These are phyloP conservation scores for Aeoliscus strigatus DNA, from an alignment of 2,797 vertebrate genomes.

Conservation along the genomic window DNA sequence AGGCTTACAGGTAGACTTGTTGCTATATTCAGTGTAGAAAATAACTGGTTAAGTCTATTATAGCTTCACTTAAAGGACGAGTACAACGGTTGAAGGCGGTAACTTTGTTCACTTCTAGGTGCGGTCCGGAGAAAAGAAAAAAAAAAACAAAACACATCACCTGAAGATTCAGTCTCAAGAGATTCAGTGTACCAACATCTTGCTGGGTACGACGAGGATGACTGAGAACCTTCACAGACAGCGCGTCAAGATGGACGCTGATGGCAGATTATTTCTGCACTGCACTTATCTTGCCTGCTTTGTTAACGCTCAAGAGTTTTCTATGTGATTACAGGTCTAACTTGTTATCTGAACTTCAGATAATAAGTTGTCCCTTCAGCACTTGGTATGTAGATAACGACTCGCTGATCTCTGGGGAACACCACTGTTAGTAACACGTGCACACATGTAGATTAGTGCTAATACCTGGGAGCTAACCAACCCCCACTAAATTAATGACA, in stretches of 20 bases:
- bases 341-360: neutral
- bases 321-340: rapidly evolving
- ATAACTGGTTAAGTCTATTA: conserved; percentile 48
- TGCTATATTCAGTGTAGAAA: conserved; percentile 26
- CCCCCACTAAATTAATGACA: conserved; percentile 64
- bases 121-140: conserved; percentile 3
- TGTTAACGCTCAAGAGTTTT: neutral
- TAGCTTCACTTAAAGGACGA: conserved; percentile 32
- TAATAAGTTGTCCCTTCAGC: neutral
- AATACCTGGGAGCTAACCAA: conserved; percentile 65
- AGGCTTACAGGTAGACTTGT: conserved; percentile 44
- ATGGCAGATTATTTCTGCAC: no score
- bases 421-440: conserved; percentile 58
- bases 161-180: no score
- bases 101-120: neutral
- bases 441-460: conserved; percentile 65
- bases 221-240: no score
- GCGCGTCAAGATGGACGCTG: no score
- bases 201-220: no score
- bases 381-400: conserved; percentile 19
- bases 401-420: conserved; percentile 44
- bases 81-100: neutral
- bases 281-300: no score
- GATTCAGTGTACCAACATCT: no score
- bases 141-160: no score